Evolutionary conservation across 2,888 invertebrate genomes (phyloP), one percentile per base, ranked within the genome.

Genomic region (Julus scanicus): DNA sequence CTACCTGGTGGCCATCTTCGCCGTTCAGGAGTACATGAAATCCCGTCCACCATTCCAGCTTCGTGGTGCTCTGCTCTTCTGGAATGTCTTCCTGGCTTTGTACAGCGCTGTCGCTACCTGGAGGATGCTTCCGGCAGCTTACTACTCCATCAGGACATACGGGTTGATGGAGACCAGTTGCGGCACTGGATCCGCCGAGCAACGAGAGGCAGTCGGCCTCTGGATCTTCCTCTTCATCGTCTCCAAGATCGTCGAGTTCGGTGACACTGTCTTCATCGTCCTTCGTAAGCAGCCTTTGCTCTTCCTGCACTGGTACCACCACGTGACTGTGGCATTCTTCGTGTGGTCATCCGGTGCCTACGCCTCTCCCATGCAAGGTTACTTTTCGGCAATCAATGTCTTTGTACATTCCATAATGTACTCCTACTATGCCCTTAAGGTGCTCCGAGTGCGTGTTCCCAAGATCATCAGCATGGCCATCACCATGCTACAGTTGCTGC

Each of bases 151-250:
- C 63, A 63, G n/a, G 17, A 63, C 17, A 5, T 63, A n/a, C 63
- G 63, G 63, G 5, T 63, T 63, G 5, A n/a, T 15, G 63, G 63
- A 17, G 2, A 15, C 15, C 2, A n/a, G n/a, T 6, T 63, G 63
- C n/a, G 63, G n/a, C n/a, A n/a, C 6, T 6, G 63, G 17, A 44
- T 44, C 44, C 44, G 2, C 44, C 44, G 96, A 97, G 92, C 95
- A 96, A 92, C 96, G 97, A 93, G 96, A 96, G 91, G 98, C 98
- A 86, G 96, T 97, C 90, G 98, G 98, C 13, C 98, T 98, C 93
- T 99, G 99, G 99, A 97, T 98, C 90, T 97, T 96, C 95, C 95
- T 98, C 94, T 99, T 99, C 93, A 98, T 98, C 84, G 93, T 99
- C 90, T 98, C 98, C 90, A 99, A 99, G 93, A 94, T 98, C 88